Evolutionary conservation across 2,888 invertebrate species (phyloP), one percentile per base, ranked within the genome.

Genomic region (Oithona nana): DNA sequence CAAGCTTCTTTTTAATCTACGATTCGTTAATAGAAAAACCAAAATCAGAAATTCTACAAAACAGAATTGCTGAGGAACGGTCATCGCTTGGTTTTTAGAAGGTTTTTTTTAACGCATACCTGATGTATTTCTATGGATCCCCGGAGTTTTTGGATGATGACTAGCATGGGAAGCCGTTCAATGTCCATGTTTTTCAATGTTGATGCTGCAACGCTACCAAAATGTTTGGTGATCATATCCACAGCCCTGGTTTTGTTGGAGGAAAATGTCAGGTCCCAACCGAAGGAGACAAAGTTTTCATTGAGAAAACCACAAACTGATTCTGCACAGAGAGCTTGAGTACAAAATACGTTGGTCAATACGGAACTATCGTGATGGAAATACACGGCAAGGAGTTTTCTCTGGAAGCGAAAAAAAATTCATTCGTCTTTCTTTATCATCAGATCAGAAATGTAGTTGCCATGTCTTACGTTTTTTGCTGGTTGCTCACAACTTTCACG

Each of bases 291-390:
- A 74, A 92, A 97, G 77, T 93, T 90, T 64, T 83, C 83, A 63
- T 85, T 82, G 56, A 98, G 79, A 60, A 62, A 56, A 49, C 30
- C 30, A 69, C 92, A 82, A 59, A 95, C 86, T 22, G 87, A 85
- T 71, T 93, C 92, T 69, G 85, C 86, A 73, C 93, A 92, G 67
- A 97, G 77, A 65, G 93, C 79, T 73, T 92, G 89, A 63, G 92
- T 89, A 76, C 95, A 94, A 79, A 97, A 98, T 66, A 97, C 94
- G 75, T 98, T 94, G 48, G 92, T 84, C 68, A 93, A 78, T 64
- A 97, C 90, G 68, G 94, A 93, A 67, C 82, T 83, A 74, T 97
- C 97, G 74, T 97, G 92, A 74, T 98, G 97, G 29, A 98, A 79
- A 76, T 98, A 98, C 65, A 98, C 81, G 24, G 90, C 94, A 67